Evolutionary conservation across 1,140 invertebrate species (phyloP).

Genomic region (Drosophila sechellia): DNA sequence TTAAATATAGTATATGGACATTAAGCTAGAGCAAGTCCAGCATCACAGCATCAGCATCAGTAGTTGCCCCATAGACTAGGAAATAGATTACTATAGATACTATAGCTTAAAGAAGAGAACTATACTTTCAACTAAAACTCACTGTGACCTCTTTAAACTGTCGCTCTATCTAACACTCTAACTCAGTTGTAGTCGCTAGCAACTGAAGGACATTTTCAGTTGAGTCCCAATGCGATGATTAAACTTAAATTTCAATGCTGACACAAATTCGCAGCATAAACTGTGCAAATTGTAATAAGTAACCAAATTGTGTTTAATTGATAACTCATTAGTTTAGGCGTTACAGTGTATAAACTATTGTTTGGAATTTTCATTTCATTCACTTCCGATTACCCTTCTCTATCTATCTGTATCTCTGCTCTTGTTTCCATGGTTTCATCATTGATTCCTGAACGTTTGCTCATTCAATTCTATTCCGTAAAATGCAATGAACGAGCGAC

Average conservation of each 20-base stretch:
- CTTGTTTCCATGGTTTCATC: constrained; percentile 52
- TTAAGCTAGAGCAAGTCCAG: constrained; percentile 32
- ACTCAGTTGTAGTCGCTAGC: constrained; percentile 25
- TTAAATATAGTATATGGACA: constrained; percentile 16
- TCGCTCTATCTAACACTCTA: constrained; percentile 15
- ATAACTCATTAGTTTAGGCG: constrained; percentile 77
- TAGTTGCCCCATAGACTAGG: constrained; percentile 48
- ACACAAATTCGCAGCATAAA: constrained; percentile 19
- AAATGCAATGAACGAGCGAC: constrained; percentile 61
- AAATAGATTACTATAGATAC: constrained; percentile 7
- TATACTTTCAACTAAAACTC: constrained; percentile 19
- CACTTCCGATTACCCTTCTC: constrained; percentile 7
- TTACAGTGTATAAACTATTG: constrained; percentile 81
- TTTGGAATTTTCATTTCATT: constrained; percentile 52
- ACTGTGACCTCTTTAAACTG: constrained; percentile 8
- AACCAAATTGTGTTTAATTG: constrained; percentile 53
- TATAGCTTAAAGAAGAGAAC: constrained; percentile 5
- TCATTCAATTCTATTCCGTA: constrained; percentile 35
- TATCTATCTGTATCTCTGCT: constrained; percentile 14
- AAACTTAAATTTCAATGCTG: constrained; percentile 7
- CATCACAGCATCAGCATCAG: constrained; percentile 56
- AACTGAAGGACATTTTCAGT: constrained; percentile 52
- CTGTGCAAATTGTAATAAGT: constrained; percentile 84
- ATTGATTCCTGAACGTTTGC: constrained; percentile 44
- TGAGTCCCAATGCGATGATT: constrained; percentile 62